These are phyloP conservation scores for Hylaeus anthracinus DNA, from an alignment of 1,140 invertebrate genomes.

Conservation along the genomic window DNA sequence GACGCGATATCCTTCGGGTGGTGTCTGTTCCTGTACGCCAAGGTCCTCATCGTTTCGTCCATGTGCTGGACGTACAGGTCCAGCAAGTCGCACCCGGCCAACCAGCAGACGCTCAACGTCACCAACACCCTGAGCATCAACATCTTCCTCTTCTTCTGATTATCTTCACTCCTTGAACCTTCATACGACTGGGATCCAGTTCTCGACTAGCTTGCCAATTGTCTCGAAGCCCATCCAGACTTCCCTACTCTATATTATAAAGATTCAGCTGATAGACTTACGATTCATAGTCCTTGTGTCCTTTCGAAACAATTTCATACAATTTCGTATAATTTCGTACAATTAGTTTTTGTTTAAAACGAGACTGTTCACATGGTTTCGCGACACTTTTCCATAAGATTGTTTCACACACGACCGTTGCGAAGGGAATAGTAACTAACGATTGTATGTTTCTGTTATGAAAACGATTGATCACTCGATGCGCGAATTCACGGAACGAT, in stretches of 20 bases:
- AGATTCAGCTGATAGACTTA: background rate
- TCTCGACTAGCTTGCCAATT: background rate
- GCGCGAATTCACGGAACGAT: constrained; percentile 9
- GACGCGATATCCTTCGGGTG: constrained; percentile 44
- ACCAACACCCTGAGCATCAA: constrained; percentile 64
- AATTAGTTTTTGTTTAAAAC: background rate
- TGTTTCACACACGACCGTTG: background rate
- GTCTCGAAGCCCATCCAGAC: constrained; percentile 1
- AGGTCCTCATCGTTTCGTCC: constrained; percentile 76
- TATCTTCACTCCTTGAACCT: constrained; percentile 12
- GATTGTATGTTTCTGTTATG: background rate
- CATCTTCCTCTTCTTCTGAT: constrained; percentile 60
- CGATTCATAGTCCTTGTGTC: background rate
- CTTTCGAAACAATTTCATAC: no score
- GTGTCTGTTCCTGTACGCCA: constrained; percentile 56
- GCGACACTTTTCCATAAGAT: background rate
- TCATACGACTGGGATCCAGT: constrained; percentile 44
- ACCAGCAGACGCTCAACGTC: constrained; percentile 58
- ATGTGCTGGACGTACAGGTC: constrained; percentile 79
- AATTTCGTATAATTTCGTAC: no score
- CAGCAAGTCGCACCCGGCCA: constrained; percentile 70
- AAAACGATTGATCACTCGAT: background rate
- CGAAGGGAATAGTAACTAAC: no score
- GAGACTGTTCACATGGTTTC: background rate
- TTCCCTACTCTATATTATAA: background rate